Evolutionary conservation across 2,888 invertebrate species (phyloP), one percentile per base, ranked within the genome.

Genomic region (Acrocera orbiculus): DNA sequence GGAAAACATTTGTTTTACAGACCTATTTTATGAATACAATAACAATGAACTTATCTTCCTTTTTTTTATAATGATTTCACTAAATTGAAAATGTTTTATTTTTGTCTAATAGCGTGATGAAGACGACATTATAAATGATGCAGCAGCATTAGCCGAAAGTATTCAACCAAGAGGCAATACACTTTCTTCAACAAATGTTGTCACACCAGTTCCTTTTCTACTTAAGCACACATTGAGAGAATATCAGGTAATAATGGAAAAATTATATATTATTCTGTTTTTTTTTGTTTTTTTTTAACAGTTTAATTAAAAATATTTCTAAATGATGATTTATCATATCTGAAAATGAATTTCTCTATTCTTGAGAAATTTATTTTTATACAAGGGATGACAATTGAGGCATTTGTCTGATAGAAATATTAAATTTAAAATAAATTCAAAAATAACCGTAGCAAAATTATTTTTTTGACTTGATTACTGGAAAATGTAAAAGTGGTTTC

Each of bases 111-210:
- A 47, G 47, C 38, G 35, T 43, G 48, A 66, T 46, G 67, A 70
- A 45, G 69, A 73, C 54, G 71, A 72, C 53, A 73, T 86, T 62
- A 81, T 92, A 52, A 83, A 85, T 57, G 83, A 89, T 63, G 90
- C 90, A 32, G 89, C 93, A 30, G 83, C 83, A 34, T 70, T 92
- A 47, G 96, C 96, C 28, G 85, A 92, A 58, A 82, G 89, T 61
- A 80, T 98, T 54, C 95, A 96, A 61, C 96, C 96, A 3, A 96
- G 90, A 56, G 96, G 96, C 54, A 92, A 90, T 53, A 98, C 96
- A 15, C 66, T 96, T 45, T 85, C 89, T 46, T 90, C 92, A 36
- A 89, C 95, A 34, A 79, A 79, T 61, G 89, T 90, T 49, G 89
- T 80, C 41, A 95, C 93, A 28, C 80, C 80, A 49, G 81, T 95